Evolutionary conservation across 2,888 invertebrate species (phyloP), one percentile per base, ranked within the genome.

Genomic region (Papilio gigon): DNA sequence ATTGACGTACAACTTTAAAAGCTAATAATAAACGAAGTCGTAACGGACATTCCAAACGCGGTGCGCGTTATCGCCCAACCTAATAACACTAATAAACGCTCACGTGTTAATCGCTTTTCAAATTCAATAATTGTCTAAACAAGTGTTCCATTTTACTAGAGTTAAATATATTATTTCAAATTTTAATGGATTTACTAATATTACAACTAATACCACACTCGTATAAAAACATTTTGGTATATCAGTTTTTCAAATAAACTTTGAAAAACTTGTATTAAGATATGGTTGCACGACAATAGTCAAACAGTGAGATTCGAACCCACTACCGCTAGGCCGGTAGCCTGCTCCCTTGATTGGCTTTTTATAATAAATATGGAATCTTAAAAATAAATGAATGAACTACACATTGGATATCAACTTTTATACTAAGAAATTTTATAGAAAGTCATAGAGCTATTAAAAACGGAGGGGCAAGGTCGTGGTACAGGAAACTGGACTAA

Each of bases 401-500:
- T 27, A 27, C 53, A 30, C 30, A 30, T 30, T 50, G 14, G 1
- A 56, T 30, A n/a, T 30, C 17, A 30, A 30, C 53, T 56, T 56
- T 30, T 9, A 9, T 30, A 30, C 20, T 20, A 9, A 53, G 11
- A 27, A 30, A 53, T 53, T 37, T 37, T 53, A 53, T n/a, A 30
- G 27, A 50, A 1, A 25, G 42, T 50, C 30, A 56, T 1, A 56
- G 40, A 65, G n/a, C 20, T 53, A 53, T 17, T 27, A 65, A 56
- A 56, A 14, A 65, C 56, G 40, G 27, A 53, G 25, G 20, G 30
- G 3, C 67, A 62, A 67, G 67, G 67, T 25, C 62, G 61, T n/a
- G 17, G 12, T 47, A 17, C 2, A 53, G 40, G 61, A 62, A 67
- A 44, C 53, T 33, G 25, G 27, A 56, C 67, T 56, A 56, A 56